These are phyloP conservation scores for Cheilosia urbana DNA, from an alignment of 2,888 invertebrate genomes.

Conservation along the genomic window DNA sequence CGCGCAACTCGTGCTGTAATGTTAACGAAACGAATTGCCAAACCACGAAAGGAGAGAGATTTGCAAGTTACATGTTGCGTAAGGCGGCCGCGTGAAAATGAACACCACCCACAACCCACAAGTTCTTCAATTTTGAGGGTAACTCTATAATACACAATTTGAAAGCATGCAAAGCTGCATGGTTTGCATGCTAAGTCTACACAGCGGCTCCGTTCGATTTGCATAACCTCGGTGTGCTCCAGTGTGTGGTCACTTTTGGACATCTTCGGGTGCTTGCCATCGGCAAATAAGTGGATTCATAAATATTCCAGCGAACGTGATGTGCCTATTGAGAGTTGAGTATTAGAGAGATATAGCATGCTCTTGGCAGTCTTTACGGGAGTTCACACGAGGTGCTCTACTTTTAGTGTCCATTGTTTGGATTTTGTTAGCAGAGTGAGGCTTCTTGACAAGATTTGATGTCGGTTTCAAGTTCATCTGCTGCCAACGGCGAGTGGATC, in stretches of 20 bases:
- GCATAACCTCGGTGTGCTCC: conserved; percentile 30
- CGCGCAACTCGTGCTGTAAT: conserved; percentile 48
- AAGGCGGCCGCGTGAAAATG: conserved; percentile 11
- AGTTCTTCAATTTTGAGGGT: conserved; percentile 18
- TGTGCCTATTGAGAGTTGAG: conserved; percentile 39
- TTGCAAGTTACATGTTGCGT: conserved; percentile 2
- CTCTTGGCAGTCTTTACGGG: conserved; percentile 4
- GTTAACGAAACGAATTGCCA: conserved; percentile 40
- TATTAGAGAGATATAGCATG: not conserved
- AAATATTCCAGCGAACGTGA: conserved; percentile 54
- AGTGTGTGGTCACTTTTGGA: conserved; percentile 67
- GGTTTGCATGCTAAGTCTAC: conserved; percentile 44
- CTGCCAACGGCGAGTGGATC: conserved; percentile 14
- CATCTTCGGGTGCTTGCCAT: conserved; percentile 51
- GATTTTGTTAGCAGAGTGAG: too few relatives aligned
- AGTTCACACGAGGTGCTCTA: conserved; percentile 3
- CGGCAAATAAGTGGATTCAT: conserved; percentile 23
- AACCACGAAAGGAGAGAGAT: conserved; percentile 4
- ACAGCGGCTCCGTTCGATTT: conserved; percentile 7
- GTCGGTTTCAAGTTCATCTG: conserved; percentile 36
- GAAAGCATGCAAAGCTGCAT: conserved; percentile 25
- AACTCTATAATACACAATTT: too few relatives aligned
- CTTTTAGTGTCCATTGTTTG: conserved; percentile 26
- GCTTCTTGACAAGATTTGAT: conserved; percentile 3
- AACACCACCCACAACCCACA: conserved; percentile 39